A percentile compares a stretch with the other conserved stretches of the same genome.
Conservation (phyloP, 2,797 vertebrate genomes). For the Tragopan temminckii region DNA sequence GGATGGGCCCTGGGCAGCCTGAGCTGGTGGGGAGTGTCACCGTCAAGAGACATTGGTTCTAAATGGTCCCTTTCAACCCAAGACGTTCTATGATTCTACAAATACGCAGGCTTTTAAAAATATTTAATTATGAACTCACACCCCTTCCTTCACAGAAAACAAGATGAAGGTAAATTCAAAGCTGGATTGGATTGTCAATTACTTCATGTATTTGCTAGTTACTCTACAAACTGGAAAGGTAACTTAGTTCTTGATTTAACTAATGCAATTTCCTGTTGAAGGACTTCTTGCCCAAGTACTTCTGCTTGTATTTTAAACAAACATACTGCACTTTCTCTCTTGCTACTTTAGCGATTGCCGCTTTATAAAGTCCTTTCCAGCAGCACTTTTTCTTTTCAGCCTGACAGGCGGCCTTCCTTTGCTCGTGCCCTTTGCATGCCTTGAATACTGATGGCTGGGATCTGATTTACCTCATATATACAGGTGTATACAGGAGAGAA, state of each 20-base stretch:
- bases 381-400: constrained; percentile 43
- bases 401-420: constrained; percentile 50
- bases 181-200: not conserved
- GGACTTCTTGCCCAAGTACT: not conserved
- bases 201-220: not conserved
- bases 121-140: not conserved
- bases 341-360: constrained; percentile 43
- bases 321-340: not conserved
- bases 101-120: not conserved
- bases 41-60: too few species aligned
- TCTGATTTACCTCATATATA: not conserved
- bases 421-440: constrained; percentile 16
- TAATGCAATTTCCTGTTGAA: constrained; percentile 11
- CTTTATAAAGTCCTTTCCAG: constrained; percentile 46
- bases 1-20: too few species aligned
- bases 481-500: not conserved
- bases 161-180: not conserved
- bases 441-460: not conserved
- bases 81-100: not conserved
- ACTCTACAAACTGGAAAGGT: constrained; percentile 28
- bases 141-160: not conserved
- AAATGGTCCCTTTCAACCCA: not conserved
- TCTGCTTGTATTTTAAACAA: constrained; percentile 31
- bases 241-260: constrained; percentile 2
- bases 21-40: too few species aligned